phyloP scores from a whole-genome alignment of 2,797 vertebrate genomes.

The Momotus momota region DNA sequence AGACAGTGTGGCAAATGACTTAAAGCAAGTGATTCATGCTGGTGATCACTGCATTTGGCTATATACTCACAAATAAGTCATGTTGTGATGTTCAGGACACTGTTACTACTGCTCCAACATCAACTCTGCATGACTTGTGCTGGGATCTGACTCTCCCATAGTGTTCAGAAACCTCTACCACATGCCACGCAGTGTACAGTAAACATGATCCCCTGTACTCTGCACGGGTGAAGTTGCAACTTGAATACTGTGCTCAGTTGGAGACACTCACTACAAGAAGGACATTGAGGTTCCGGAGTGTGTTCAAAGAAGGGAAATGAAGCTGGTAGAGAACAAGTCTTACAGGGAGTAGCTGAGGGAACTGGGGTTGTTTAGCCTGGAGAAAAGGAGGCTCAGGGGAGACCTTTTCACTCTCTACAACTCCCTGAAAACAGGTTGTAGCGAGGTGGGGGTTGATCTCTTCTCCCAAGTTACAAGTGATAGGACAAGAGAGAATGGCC shows the following conservation, averaged over 20 bases:
- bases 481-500: background rate
- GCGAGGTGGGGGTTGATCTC: background rate
- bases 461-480: background rate
- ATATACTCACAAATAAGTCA: rapidly evolving
- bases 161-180: background rate
- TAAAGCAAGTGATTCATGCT: background rate
- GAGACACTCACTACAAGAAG: background rate
- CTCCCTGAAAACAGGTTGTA: background rate
- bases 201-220: background rate
- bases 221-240: background rate
- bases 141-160: background rate
- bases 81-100: rapidly evolving
- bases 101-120: background rate
- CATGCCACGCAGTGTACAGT: rapidly evolving
- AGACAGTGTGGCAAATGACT: background rate
- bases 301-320: background rate
- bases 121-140: background rate
- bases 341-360: background rate
- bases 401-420: background rate
- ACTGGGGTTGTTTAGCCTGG: background rate
- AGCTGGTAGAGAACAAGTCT: background rate
- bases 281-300: background rate
- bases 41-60: background rate
- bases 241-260: background rate
- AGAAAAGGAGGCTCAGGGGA: no score